Evolutionary conservation across 2,888 invertebrate species (phyloP), one percentile per base, ranked within the genome.

Genomic region (Leucozona laternaria): DNA sequence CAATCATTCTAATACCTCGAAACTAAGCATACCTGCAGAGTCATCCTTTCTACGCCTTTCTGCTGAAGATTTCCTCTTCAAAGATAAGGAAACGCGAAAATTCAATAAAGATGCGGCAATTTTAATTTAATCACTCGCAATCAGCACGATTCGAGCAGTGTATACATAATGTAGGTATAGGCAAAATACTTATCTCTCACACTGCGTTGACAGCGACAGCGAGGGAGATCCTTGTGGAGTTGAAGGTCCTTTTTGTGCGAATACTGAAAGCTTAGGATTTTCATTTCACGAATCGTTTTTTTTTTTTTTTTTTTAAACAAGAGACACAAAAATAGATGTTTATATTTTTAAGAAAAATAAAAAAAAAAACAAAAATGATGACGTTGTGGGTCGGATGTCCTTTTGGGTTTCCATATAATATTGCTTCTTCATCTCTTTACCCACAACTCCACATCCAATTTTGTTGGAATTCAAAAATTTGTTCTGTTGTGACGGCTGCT

Each of bases 101-200:
- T 85, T 85, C 85, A 85, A 85, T 85, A 85, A 85, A 78, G 85
- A 85, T 85, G 77, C 81, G 77, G 85, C 80, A 85, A 81, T 85
- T 81, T 85, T 85, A 85, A 85, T 85, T 81, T 85, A 85, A 85
- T 85, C 85, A 78, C 77, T 81, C 77, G 68, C 85, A 85, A 85
- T 85, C 80, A 72, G 68, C 68, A 68, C 68, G 62, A 37, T 60
- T 60, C 60, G 25, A n/a, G 22, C 15, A 66, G 13, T 37, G 37
- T 50, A 45, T n/a, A n/a, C n/a, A n/a, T n/a, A n/a, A n/a, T n/a
- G n/a, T 22, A 13, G 10, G 15, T 4, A 15, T 15, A 17, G 64
- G 62, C 28, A 50, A 28, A 64, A 50, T 50, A 40, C 25, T 43
- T 53, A 64, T 58, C 40, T 78, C 34, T 45, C 43, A 34, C 6